Base-by-base conservation (phyloP, 2,113 vertebrate genomes). In the Oostethus manadensis region DNA sequence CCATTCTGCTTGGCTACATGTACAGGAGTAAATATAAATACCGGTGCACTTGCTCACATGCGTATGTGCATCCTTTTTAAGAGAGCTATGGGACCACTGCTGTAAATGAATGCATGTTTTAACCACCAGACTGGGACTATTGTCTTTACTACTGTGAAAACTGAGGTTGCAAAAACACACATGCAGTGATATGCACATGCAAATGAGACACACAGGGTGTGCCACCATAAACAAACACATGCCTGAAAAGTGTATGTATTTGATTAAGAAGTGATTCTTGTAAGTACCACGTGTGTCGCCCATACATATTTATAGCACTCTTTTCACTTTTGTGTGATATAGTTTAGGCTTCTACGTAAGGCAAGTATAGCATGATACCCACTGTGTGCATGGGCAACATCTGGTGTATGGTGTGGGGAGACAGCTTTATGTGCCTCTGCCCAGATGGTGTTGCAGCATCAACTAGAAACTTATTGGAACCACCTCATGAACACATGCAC, bases 381-480 rank as follows among this genome's bases (percentile, higher is more conserved):
- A 47, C 47, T 18, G 43, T 66, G 74, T 71, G 78, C 59, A 80
- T 78, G 67, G 66, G 74, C 86, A 90, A 89, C 89, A 90, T 90
- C 88, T 90, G 88, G 89, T 83, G 82, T 86, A 80, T 80, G 76
- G 84, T 72, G 84, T 86, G 88, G 84, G 81, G 77, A 82, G 77
- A 84, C 87, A 89, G 89, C 83, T 88, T 90, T 88, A 89, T 88
- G 86, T 84, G 81, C 87, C 70, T 84, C 76, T 76, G 86, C 85
- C 88, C 90, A 91, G 89, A 91, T 91, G 90, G 90, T 88, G 84
- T 86, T 88, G 89, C 90, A 91, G 90, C 84, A 77, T 82, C 74
- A 62, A 81, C 74, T 84, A 82, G 83, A 87, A 89, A 85, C 83
- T 87, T 79, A 84, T 88, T 76, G 77, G 84, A 84, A 87, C 81